Evolutionary conservation across 64 coral and sea anemone genomes (phyloP).

Genomic region (Hydrozoanthus tunicans): DNA sequence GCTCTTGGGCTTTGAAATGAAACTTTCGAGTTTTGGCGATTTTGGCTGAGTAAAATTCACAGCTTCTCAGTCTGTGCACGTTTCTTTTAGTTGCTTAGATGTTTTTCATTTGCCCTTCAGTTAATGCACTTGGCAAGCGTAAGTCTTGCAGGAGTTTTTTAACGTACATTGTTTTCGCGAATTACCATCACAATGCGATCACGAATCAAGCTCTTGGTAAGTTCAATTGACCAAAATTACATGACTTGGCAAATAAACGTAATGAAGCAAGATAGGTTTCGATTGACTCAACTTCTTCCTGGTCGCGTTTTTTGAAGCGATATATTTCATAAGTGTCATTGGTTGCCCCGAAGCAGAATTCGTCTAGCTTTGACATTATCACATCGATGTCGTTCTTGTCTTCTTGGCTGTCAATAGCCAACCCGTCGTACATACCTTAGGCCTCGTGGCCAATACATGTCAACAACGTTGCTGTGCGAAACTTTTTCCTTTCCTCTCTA

Average conservation of each 20-base stretch:
- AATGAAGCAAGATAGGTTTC: slow-evolving; percentile 41
- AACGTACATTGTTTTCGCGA: slow-evolving; percentile 3
- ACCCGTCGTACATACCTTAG: background rate
- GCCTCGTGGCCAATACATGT: slow-evolving; percentile 5
- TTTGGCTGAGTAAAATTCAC: background rate
- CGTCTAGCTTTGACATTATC: slow-evolving; percentile 28
- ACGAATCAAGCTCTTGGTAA: background rate
- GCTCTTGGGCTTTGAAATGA: background rate
- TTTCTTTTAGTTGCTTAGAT: slow-evolving; percentile 18
- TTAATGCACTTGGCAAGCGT: slow-evolving; percentile 17
- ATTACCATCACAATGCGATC: slow-evolving; percentile 10
- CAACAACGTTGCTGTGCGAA: slow-evolving; percentile 25
- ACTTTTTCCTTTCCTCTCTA: slow-evolving; percentile 22
- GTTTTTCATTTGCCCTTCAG: slow-evolving; percentile 15
- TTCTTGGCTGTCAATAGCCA: slow-evolving; percentile 20
- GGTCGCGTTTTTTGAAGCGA: slow-evolving; percentile 48
- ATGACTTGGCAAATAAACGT: slow-evolving; percentile 47
- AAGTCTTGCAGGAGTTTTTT: slow-evolving; percentile 46
- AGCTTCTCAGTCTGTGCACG: slow-evolving; percentile 5
- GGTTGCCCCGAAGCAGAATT: slow-evolving; percentile 47
- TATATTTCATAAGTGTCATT: slow-evolving; percentile 48
- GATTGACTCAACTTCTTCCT: slow-evolving; percentile 39
- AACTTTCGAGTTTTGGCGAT: background rate
- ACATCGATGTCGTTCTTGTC: slow-evolving; percentile 41
- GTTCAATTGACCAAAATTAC: slow-evolving; percentile 1